Evolutionary conservation across 2,888 invertebrate genomes (phyloP).

Genomic region (Pandemis heparana): DNA sequence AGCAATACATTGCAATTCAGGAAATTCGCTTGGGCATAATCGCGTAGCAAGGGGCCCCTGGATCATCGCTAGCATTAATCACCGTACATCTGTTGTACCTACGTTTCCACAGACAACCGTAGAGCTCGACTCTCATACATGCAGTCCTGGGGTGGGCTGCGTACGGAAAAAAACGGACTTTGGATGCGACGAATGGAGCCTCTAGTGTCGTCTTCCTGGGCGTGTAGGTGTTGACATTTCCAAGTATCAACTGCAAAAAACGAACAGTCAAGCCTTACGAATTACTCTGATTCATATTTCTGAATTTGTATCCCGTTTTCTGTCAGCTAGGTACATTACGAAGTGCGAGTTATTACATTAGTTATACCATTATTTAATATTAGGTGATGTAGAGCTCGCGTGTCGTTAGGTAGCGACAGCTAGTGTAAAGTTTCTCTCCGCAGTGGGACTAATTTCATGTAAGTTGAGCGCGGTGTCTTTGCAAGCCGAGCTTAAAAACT

Average conservation of each 20-base stretch:
- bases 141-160: slow-evolving; percentile 94
- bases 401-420: slow-evolving; percentile 40
- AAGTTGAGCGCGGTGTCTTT: slow-evolving; percentile 53
- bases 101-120: slow-evolving; percentile 90
- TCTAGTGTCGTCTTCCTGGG: slow-evolving; percentile 90
- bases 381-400: slow-evolving; percentile 17
- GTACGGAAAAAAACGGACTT: slow-evolving; percentile 95
- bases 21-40: slow-evolving; percentile 51
- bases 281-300: neutral
- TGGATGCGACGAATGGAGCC: slow-evolving; percentile 93
- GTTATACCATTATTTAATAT: slow-evolving; percentile 17
- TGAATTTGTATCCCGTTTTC: neutral
- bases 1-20: neutral
- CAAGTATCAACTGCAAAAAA: slow-evolving; percentile 89
- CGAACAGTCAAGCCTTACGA: neutral
- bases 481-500: slow-evolving; percentile 46
- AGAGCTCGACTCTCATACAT: slow-evolving; percentile 96
- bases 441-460: slow-evolving; percentile 64
- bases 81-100: slow-evolving; percentile 64
- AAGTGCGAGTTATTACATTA: neutral
- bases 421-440: slow-evolving; percentile 53
- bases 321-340: neutral
- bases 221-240: slow-evolving; percentile 92
- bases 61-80: slow-evolving; percentile 63
- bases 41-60: slow-evolving; percentile 64